phyloP scores from a whole-genome alignment of 2,888 invertebrate genomes.

The Cremastinae sp. region DNA sequence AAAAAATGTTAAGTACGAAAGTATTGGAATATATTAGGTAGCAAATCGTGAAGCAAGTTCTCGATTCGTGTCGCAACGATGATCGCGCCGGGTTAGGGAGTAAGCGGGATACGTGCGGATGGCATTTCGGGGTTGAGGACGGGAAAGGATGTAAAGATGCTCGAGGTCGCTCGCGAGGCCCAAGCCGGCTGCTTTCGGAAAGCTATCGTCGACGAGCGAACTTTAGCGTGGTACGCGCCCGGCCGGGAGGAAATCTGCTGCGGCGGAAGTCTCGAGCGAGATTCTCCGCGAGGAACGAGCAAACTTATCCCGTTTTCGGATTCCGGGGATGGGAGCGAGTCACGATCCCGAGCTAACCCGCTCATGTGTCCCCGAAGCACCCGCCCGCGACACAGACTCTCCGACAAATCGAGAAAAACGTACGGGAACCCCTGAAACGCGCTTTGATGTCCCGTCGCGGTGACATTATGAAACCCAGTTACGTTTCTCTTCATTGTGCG shows the following conservation, averaged over 20 bases:
- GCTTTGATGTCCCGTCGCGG: slow-evolving; percentile 49
- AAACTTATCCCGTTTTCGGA: slow-evolving; percentile 60
- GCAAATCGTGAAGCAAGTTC: no score
- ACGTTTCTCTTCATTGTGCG: slow-evolving; percentile 48
- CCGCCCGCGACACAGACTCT: neutral
- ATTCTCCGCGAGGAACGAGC: slow-evolving; percentile 36
- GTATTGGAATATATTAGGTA: no score
- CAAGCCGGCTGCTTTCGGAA: slow-evolving; percentile 55
- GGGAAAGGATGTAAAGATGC: slow-evolving; percentile 4
- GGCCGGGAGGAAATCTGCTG: slow-evolving; percentile 16
- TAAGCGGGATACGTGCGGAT: slow-evolving; percentile 7
- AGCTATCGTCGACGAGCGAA: slow-evolving; percentile 67
- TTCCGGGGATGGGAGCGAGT: slow-evolving; percentile 22
- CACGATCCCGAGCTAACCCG: neutral
- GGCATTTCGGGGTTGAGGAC: slow-evolving; percentile 1
- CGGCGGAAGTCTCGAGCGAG: slow-evolving; percentile 13
- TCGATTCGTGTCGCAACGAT: no score
- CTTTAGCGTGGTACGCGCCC: slow-evolving; percentile 65
- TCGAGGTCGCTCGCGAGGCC: slow-evolving; percentile 60
- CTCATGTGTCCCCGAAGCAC: no score
- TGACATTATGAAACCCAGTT: slow-evolving; percentile 61
- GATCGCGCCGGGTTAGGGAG: neutral
- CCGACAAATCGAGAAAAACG: slow-evolving; percentile 1
- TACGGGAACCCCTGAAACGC: neutral
- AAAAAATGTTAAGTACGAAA: no score